phyloP scores from a whole-genome alignment of 2,888 invertebrate species.

The Apantesis nais region DNA sequence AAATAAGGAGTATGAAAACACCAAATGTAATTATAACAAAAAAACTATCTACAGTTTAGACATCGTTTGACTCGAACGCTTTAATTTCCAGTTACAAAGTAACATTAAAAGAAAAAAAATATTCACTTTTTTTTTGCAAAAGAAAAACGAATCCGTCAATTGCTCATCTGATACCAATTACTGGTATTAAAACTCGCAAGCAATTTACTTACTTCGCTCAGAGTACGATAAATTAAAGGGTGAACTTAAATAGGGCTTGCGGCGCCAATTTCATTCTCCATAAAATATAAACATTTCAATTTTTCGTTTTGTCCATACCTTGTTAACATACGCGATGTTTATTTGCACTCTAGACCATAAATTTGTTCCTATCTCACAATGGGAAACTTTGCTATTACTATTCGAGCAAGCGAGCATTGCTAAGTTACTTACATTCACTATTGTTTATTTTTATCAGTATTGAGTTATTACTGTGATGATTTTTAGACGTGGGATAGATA shows the following conservation, averaged over 20 bases:
- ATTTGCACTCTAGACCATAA: conserved; percentile 51
- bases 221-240: conserved; percentile 66
- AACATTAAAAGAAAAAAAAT: conserved; percentile 18
- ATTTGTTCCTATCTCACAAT: conserved; percentile 47
- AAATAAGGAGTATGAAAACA: not conserved
- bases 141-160: conserved; percentile 45
- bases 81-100: conserved; percentile 14
- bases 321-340: conserved; percentile 62
- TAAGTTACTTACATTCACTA: conserved; percentile 13
- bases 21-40: not conserved
- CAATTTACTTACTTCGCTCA: conserved; percentile 45
- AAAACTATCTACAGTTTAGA: not conserved
- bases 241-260: conserved; percentile 63
- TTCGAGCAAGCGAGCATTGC: conserved; percentile 18
- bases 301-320: conserved; percentile 56
- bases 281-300: conserved; percentile 60
- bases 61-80: not conserved
- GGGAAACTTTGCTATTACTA: conserved; percentile 30
- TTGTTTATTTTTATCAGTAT: conserved; percentile 12
- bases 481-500: not conserved
- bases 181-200: conserved; percentile 50
- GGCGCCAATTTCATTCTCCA: conserved; percentile 65
- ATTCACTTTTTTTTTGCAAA: conserved; percentile 32
- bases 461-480: conserved; percentile 5
- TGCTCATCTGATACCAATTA: conserved; percentile 60